Conservation (phyloP, 1,140 invertebrate genomes). For the Radopholus similis region DNA sequence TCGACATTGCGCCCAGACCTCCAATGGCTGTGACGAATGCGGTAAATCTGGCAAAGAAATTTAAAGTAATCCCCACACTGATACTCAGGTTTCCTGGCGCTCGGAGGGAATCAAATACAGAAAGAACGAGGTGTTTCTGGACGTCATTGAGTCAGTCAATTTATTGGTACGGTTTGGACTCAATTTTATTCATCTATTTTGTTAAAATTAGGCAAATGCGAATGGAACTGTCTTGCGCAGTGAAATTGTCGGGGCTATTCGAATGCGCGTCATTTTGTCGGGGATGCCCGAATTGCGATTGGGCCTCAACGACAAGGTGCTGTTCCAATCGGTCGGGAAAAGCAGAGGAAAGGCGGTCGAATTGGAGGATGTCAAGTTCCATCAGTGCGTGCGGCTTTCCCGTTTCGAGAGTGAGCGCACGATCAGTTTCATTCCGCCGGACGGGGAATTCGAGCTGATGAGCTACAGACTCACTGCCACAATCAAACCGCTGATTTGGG, state of each 20-base stretch:
- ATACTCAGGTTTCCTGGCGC: slow-evolving; percentile 77
- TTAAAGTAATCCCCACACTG: background rate
- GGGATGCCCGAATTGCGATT: slow-evolving; percentile 97
- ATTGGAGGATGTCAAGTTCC: slow-evolving; percentile 67
- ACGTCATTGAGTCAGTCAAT: slow-evolving; percentile 99
- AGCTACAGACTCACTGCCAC: slow-evolving; percentile 64
- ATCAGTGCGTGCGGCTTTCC: slow-evolving; percentile 66
- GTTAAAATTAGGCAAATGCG: slow-evolving; percentile 75
- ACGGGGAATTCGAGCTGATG: slow-evolving; percentile 67
- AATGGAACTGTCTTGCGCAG: slow-evolving; percentile 95
- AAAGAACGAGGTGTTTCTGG: slow-evolving; percentile 99
- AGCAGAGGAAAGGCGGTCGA: slow-evolving; percentile 63
- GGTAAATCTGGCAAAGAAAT: background rate
- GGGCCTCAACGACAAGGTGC: slow-evolving; percentile 97
- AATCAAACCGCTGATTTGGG: slow-evolving; percentile 65
- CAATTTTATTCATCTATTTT: slow-evolving; percentile 14
- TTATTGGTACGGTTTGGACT: slow-evolving; percentile 68
- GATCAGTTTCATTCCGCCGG: slow-evolving; percentile 66
- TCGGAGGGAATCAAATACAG: slow-evolving; percentile 98
- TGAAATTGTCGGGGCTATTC: slow-evolving; percentile 98
- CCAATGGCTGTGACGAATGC: slow-evolving; percentile 97
- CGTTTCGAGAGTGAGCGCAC: slow-evolving; percentile 67
- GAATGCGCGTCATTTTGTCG: slow-evolving; percentile 96
- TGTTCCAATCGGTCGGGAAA: slow-evolving; percentile 90
- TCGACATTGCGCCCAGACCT: slow-evolving; percentile 84